Conservation (phyloP, 1,140 invertebrate genomes). For the Calycopis cecrops region DNA sequence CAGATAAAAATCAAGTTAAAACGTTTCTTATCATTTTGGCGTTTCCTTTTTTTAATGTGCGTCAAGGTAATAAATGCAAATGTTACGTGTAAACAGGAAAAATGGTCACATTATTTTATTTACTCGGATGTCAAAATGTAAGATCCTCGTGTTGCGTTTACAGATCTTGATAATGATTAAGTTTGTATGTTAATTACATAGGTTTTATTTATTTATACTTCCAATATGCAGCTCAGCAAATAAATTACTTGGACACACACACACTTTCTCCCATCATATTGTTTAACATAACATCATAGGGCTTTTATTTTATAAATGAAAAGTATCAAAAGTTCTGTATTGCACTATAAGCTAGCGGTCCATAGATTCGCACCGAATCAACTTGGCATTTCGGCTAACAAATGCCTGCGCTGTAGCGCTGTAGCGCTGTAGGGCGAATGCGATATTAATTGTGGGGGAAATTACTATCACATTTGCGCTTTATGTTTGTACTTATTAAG, state of each 20-base stretch:
- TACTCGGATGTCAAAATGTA: not conserved
- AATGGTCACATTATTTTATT: not conserved
- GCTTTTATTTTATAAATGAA: not conserved
- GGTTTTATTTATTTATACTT: no score
- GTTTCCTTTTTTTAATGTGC: conserved; percentile 10
- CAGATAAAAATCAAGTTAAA: conserved; percentile 7
- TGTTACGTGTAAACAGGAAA: conserved; percentile 7
- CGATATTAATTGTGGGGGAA: conserved; percentile 19
- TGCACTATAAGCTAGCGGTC: conserved; percentile 34
- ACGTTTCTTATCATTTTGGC: conserved; percentile 7
- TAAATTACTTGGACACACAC: no score
- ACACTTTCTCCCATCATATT: no score
- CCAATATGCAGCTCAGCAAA: no score
- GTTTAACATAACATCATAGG: no score
- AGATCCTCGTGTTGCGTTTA: no score
- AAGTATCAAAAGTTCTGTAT: conserved; percentile 38
- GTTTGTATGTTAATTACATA: no score
- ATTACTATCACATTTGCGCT: not conserved
- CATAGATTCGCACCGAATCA: conserved; percentile 55
- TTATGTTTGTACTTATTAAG: not conserved
- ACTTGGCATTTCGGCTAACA: conserved; percentile 64
- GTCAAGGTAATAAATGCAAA: conserved; percentile 10
- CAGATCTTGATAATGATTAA: no score
- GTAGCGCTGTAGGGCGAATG: conserved; percentile 37
- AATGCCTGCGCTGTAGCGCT: conserved; percentile 44